Evolutionary conservation across 1,140 invertebrate genomes (phyloP), one percentile per base, ranked within the genome.

Genomic region (Drosophila repleta): DNA sequence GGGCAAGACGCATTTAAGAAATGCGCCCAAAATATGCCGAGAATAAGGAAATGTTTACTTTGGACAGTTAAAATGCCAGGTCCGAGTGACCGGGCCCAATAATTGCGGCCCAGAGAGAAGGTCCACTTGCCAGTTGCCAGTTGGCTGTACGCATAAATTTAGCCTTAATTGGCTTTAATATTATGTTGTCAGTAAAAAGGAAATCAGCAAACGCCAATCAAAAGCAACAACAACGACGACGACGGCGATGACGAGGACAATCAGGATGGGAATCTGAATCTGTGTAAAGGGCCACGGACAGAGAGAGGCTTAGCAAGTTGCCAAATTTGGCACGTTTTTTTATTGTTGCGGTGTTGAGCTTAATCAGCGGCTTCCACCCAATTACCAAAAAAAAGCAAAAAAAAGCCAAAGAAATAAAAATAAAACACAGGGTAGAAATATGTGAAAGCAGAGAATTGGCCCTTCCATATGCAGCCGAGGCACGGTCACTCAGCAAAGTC

Each of bases 111-210:
- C 39, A 29, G 32, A 32, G n/a, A 8, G 15, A n/a, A 55, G 13
- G 21, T 2, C 67, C 53, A 69, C 67, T 62, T 76, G 74, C 58
- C 60, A 61, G 55, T 43, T 76, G 68, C 41, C 63, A 57, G 69
- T 75, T 66, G 57, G 58, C 74, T 87, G 81, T 43, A 87, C 81
- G 81, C 81, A 85, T 85, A 85, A 85, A 85, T 85, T 85, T 85
- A 85, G 81, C 81, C 81, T 87, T 85, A 85, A 85, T 85, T 85
- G 81, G 81, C 81, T 85, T 82, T 87, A 85, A 85, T 85, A 85
- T 85, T 85, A 85, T 87, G 83, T 85, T 85, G 82, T 87, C 81
- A 85, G 81, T 70, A 65, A 65, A 62, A 75, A 62, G 58, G 82
- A 85, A 85, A 85, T 85, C 81, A 82, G 74, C 70, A 87, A 77